A percentile compares a stretch with the other conserved stretches of the same genome.
Conservation (phyloP, 2,888 invertebrate species). For the Drosophila setosimentum region DNA sequence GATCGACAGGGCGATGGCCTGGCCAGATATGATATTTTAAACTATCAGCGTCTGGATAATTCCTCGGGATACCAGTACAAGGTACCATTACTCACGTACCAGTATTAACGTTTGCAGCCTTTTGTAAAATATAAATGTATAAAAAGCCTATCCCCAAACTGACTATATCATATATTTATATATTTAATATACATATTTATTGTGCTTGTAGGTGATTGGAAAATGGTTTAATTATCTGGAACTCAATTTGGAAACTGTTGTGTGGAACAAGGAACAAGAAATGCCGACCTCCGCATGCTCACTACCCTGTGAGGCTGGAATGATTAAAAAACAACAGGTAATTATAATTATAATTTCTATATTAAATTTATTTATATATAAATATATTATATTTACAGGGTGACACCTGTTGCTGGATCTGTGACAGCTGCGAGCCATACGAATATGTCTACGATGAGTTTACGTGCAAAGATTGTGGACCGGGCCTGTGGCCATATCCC, state of each 20-base stretch:
- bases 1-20: conserved; percentile 90
- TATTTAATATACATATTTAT: background rate
- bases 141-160: background rate
- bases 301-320: conserved; percentile 88
- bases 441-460: conserved; percentile 89
- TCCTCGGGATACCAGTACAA: conserved; percentile 84
- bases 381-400: conserved; percentile 83
- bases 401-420: conserved; percentile 92
- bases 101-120: background rate
- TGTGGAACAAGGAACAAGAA: conserved; percentile 87
- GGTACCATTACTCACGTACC: conserved; percentile 86
- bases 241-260: conserved; percentile 85
- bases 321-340: conserved; percentile 89
- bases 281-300: conserved; percentile 90
- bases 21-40: conserved; percentile 90
- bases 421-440: conserved; percentile 89
- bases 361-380: background rate
- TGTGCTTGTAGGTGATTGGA: conserved; percentile 86
- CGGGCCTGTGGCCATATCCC: conserved; percentile 88
- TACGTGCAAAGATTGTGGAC: conserved; percentile 88
- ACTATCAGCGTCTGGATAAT: conserved; percentile 87
- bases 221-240: conserved; percentile 88
- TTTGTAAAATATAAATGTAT: background rate
- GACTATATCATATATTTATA: background rate
- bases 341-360: background rate